Base-by-base conservation (phyloP, 2,113 vertebrate species). In the Carassius gibelio region DNA sequence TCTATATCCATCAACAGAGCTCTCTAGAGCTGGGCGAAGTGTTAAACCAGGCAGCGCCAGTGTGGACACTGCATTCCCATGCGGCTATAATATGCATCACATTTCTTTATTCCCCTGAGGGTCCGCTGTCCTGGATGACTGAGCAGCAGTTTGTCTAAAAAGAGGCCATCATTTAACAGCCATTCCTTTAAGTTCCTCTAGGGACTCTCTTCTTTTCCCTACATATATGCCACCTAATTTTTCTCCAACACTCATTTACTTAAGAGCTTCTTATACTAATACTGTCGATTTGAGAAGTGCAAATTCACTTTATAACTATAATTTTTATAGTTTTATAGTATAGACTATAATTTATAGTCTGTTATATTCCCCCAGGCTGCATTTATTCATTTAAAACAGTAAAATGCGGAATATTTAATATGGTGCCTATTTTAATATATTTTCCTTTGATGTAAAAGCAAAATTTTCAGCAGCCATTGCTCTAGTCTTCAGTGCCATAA, bases 111-210 rank as follows among this genome's bases (percentile, higher is more conserved):
- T 92, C 90, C 92, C 84, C 88, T 66, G 8, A 87, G 91, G 90
- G 84, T 52, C 79, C 75, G 82, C 84, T 92, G 92, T 91, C 90
- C 76, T 71, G 71, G 17, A 88, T 91, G 92, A 94, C 91, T 92
- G 92, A 94, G 89, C 82, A 86, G 87, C 59, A 83, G 75, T 91
- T 89, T 87, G 91, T 92, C 89, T 88, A 86, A 88, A 72, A 89
- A 90, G 90, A 91, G 91, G 89, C 88, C 91, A 88, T 89, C 91
- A 91, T 93, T 94, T 93, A 90, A 91, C 88, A 89, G 88, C 86
- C 88, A 85, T 89, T 61, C 57, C 21, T 59, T 59, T 59, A 75
- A 19, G 80, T 62, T 86, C 89, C 89, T 77, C 9, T 26, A 88
- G 89, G 89, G 79, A 81, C 68, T 75, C 17, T 72, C 59, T 84